phyloP scores from a whole-genome alignment of 2,797 vertebrate species.

The Sebastes wilsoni region DNA sequence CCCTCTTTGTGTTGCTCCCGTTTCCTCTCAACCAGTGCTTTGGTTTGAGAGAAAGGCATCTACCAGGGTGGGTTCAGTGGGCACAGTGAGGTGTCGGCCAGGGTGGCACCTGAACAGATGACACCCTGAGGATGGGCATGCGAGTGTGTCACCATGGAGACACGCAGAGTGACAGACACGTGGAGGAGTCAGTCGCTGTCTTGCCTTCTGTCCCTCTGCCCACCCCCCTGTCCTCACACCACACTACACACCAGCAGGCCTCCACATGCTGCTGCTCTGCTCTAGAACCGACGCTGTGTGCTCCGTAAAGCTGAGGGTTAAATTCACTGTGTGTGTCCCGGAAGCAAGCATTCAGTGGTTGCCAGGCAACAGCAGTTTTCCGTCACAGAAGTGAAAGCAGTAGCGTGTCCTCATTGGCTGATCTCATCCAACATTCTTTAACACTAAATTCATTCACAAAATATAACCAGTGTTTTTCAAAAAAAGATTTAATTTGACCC shows the following conservation, averaged over 20 bases:
- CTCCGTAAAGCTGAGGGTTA: conserved; percentile 11
- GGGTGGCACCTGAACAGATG: conserved; percentile 30
- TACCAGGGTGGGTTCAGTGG: conserved; percentile 5
- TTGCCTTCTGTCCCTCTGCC: conserved; percentile 37
- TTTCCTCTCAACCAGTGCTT: conserved; percentile 20
- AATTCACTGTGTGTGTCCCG: neutral
- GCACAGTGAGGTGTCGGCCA: neutral
- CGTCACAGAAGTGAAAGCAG: neutral
- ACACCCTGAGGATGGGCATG: conserved; percentile 47
- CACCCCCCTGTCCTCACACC: conserved; percentile 7
- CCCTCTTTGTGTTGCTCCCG: conserved; percentile 15
- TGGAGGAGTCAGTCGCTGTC: conserved; percentile 44
- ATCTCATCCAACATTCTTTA: neutral
- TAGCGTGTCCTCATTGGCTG: neutral
- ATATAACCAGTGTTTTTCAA: neutral
- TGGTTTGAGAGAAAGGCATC: conserved; percentile 30
- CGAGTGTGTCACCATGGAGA: conserved; percentile 59
- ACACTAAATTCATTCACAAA: neutral
- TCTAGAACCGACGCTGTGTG: conserved; percentile 23
- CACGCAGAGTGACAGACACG: conserved; percentile 60
- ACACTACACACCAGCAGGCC: conserved; percentile 26
- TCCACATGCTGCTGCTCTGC: conserved; percentile 34
- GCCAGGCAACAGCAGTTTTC: conserved; percentile 11
- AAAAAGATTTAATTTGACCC: neutral
- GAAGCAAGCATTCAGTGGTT: conserved; percentile 17